Evolutionary conservation across 2,113 vertebrate species (phyloP).

Genomic region (Chunga burmeisteri): DNA sequence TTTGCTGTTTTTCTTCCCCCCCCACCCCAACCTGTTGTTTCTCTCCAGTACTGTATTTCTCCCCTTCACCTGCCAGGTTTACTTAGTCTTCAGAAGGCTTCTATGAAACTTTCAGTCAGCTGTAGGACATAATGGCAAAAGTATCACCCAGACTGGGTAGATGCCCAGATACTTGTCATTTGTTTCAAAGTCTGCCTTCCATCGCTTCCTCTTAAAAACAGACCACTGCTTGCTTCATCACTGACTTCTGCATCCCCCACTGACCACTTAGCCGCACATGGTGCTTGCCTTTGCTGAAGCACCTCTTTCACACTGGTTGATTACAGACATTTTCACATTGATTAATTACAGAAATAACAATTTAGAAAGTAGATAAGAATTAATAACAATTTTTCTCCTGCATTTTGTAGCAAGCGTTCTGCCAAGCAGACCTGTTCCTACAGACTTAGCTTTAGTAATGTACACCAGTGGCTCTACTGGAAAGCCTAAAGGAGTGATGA

Average conservation of each 20-base stretch:
- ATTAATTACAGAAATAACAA: background rate
- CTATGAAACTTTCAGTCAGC: background rate
- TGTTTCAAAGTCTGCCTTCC: background rate
- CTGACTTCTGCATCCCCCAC: background rate
- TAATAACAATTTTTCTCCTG: background rate
- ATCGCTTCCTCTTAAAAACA: background rate
- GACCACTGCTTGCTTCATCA: background rate
- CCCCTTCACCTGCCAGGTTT: background rate
- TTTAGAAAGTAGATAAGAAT: background rate
- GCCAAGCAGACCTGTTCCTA: conserved; percentile 79
- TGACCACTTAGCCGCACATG: background rate
- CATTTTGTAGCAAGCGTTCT: conserved; percentile 70
- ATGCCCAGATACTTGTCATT: background rate
- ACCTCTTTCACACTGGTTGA: background rate
- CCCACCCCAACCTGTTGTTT: background rate
- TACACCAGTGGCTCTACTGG: conserved; percentile 98
- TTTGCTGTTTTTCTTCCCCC: background rate
- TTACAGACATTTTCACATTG: background rate
- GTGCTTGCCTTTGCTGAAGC: background rate
- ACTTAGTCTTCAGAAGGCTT: background rate
- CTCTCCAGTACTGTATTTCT: background rate
- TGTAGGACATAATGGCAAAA: background rate
- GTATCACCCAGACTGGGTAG: background rate
- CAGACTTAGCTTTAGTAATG: conserved; percentile 94
- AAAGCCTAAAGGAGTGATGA: conserved; percentile 95